Evolutionary conservation across 2,797 vertebrate genomes (phyloP).

Genomic region (Sebastolobus altivelis): DNA sequence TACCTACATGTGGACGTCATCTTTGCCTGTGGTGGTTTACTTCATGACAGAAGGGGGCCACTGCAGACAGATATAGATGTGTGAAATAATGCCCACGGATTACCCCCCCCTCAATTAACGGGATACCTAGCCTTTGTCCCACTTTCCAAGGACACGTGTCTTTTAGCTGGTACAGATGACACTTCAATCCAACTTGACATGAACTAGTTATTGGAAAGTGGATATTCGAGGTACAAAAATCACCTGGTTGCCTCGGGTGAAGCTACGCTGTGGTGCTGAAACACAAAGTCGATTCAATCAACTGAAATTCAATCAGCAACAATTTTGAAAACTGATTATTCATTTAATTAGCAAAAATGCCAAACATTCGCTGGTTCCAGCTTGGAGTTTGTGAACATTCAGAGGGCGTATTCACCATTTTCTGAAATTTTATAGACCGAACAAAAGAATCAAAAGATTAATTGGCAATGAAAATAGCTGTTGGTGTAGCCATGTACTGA

Average conservation of each 20-base stretch:
- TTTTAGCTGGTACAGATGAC: slow-evolving; percentile 6
- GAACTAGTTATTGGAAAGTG: background rate
- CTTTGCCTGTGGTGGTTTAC: slow-evolving; percentile 40
- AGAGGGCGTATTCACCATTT: background rate
- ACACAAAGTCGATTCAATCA: background rate
- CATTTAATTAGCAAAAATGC: background rate
- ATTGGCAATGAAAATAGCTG: background rate
- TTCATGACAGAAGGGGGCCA: slow-evolving; percentile 57
- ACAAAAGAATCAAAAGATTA: background rate
- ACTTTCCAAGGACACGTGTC: slow-evolving; percentile 39
- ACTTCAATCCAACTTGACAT: slow-evolving; percentile 17
- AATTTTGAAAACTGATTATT: background rate
- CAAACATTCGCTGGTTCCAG: background rate
- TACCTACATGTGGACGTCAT: background rate
- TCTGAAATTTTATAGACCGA: background rate
- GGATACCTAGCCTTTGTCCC: slow-evolving; percentile 47
- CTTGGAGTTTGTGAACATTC: background rate
- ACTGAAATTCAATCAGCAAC: background rate
- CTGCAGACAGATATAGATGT: slow-evolving; percentile 53
- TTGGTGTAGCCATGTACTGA: background rate
- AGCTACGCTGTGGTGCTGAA: background rate
- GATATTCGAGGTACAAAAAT: background rate
- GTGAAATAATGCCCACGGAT: slow-evolving; percentile 30
- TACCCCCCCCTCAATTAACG: slow-evolving; percentile 2
- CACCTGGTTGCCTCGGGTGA: background rate